A percentile compares a stretch with the other conserved stretches of the same genome.
These are phyloP conservation scores for Apostichopus japonicus DNA, from an alignment of 35 echinoderm and acorn worm genomes.

Conservation along the genomic window DNA sequence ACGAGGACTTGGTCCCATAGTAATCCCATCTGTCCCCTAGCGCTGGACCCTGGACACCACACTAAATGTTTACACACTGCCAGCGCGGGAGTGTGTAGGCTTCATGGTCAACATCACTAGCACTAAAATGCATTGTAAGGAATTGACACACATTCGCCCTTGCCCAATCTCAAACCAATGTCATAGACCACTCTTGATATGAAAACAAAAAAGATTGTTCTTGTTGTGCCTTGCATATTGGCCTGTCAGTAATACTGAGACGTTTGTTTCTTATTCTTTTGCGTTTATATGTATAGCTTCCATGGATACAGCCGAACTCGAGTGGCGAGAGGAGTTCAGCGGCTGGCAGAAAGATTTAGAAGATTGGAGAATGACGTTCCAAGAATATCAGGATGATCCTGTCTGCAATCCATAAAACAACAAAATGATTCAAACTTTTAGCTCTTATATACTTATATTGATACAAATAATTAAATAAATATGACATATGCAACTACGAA, in stretches of 20 bases:
- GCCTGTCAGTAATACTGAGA: background rate
- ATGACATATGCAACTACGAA: too few species aligned
- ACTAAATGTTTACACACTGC: too few species aligned
- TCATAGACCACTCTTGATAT: background rate
- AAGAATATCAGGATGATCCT: background rate
- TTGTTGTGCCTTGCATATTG: background rate
- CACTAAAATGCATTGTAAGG: background rate
- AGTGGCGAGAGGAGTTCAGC: conserved; percentile 23
- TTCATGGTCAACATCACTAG: background rate
- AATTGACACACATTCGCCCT: background rate
- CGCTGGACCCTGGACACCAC: too few species aligned
- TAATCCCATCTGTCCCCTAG: too few species aligned
- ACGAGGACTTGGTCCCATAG: too few species aligned
- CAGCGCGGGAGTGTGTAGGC: background rate
- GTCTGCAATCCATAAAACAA: too few species aligned
- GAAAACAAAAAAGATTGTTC: background rate
- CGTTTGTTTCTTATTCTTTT: background rate
- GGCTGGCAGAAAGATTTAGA: conserved; percentile 4
- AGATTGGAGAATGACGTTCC: background rate
- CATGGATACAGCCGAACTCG: background rate
- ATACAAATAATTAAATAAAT: too few species aligned
- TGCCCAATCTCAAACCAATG: background rate
- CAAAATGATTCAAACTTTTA: too few species aligned
- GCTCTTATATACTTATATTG: too few species aligned
- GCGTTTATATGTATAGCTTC: background rate